Conservation (phyloP, 2,888 invertebrate species). For the Ptychoptera albimana region DNA sequence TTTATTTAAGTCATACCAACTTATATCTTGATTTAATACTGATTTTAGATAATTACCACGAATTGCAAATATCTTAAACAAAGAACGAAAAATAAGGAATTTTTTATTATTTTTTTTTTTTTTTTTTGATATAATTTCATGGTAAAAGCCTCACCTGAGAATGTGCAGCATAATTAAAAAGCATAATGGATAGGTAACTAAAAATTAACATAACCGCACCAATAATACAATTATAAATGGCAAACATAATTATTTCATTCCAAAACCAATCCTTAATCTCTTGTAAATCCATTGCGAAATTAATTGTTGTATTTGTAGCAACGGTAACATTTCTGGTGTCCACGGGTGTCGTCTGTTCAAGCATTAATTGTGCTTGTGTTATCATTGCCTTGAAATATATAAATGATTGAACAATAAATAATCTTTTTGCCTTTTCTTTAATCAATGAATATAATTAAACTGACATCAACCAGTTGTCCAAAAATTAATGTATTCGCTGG, state of each 20-base stretch:
- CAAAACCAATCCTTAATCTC: constrained; percentile 28
- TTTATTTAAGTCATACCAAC: constrained; percentile 47
- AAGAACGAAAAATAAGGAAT: background rate
- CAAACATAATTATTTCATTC: constrained; percentile 34
- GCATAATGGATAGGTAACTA: constrained; percentile 41
- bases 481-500: constrained; percentile 46
- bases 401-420: too few species aligned
- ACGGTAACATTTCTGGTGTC: background rate
- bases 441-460: background rate
- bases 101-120: too few species aligned
- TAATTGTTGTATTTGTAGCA: constrained; percentile 16
- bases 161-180: constrained; percentile 46
- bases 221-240: constrained; percentile 37
- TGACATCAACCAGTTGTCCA: constrained; percentile 21
- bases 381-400: constrained; percentile 14
- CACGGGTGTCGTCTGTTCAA: background rate
- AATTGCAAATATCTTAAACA: constrained; percentile 36
- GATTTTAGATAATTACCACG: constrained; percentile 41
- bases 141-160: constrained; percentile 36
- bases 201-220: constrained; percentile 37
- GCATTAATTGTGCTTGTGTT: constrained; percentile 5
- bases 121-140: too few species aligned
- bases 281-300: constrained; percentile 13
- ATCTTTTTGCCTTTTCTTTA: too few species aligned
- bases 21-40: constrained; percentile 48